Evolutionary conservation across 2,113 vertebrate genomes (phyloP).

Genomic region (Rhea pennata): DNA sequence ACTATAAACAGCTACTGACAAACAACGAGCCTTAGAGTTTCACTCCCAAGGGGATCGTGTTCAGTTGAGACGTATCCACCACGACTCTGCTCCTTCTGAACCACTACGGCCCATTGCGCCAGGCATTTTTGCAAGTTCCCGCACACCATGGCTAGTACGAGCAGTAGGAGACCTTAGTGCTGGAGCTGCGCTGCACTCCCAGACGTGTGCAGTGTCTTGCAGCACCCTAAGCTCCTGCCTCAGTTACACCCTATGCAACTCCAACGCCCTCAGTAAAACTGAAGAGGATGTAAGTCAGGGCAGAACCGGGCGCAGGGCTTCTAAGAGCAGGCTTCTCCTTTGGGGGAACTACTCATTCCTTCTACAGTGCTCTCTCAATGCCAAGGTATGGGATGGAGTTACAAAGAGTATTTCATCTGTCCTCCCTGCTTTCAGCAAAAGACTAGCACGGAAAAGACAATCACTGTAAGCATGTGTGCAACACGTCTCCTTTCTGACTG

Average conservation of each 20-base stretch:
- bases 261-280: background rate
- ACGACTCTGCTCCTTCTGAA: background rate
- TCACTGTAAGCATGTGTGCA: background rate
- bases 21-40: background rate
- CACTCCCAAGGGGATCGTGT: background rate
- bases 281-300: background rate
- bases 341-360: accelerated
- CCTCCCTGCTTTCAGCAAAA: background rate
- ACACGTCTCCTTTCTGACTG: background rate
- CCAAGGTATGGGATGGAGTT: background rate
- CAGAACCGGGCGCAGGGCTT: background rate
- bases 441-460: background rate
- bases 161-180: background rate
- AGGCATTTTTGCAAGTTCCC: background rate
- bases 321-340: background rate
- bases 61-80: background rate
- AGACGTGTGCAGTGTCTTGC: background rate
- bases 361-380: background rate
- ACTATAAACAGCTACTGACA: background rate
- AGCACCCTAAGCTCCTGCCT: background rate
- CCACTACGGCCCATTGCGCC: background rate
- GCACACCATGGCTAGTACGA: accelerated
- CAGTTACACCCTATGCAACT: background rate
- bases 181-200: background rate
- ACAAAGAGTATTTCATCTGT: background rate